Base-by-base conservation (phyloP, 1,140 invertebrate genomes). In the Euura saliciscinereae region DNA sequence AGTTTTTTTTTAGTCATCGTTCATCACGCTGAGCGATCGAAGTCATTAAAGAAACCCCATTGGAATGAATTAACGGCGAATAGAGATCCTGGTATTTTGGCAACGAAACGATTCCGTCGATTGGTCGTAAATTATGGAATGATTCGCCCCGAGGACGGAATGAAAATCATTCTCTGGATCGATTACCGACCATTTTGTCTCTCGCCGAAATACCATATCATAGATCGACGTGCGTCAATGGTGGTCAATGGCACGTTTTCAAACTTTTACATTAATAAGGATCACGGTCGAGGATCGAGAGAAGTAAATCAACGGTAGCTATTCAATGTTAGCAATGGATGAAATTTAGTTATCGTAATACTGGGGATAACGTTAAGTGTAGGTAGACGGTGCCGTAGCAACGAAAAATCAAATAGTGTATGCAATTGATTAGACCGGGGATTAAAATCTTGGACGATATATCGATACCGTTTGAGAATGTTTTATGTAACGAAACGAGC, bases 311-410 rank as follows among this genome's bases (percentile, higher is more conserved):
- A 11, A 68, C 45, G 65, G 71, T 78, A 79, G 70, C 65, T 75
- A 64, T 46, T 77, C 70, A 69, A 69, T 74, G 51, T 59, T 59
- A 59, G 51, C 51, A 59, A n/a, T 8, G 10, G 51, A 59, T 2
- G 51, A 59, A 59, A 59, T 6, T 59, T 59, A 66, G 66, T 71
- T 71, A 73, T 73, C 28, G 72, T 76, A 77, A 74, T 71, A 75
- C 69, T 65, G 42, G 67, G 74, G 68, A 71, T 76, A 77, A 71
- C 70, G 69, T 78, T 78, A 78, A 76, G 75, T 74, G 73, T 78
- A 75, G 72, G 43, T 44, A 67, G 43, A 68, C 69, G 78, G 81
- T 82, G 81, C 81, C 81, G 81, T 82, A 77, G 75, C 77, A 78
- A 80, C 76, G 76, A 81, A 76, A 74, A 81, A 79, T 77, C 75